Evolutionary conservation across 2,888 invertebrate genomes (phyloP), one percentile per base, ranked within the genome.

Genomic region (Agrotis exclamationis): DNA sequence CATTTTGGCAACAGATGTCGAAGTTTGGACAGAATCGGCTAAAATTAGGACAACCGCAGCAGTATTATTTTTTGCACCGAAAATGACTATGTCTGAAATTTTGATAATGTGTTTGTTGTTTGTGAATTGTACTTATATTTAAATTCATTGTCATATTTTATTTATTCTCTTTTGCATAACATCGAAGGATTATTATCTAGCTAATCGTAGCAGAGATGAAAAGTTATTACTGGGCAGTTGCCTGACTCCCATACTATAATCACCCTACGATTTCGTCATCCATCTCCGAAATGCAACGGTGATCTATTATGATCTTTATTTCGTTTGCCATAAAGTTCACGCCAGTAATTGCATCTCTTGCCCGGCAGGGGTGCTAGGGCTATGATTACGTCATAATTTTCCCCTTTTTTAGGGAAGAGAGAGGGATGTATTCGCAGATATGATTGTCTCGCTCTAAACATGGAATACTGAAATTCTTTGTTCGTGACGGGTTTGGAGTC

Each of bases 351-450:
- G 88, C 88, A 88, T 80, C 82, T 66, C 47, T 24, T 70, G 62
- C 67, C 63, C 24, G 73, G 87, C 87, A 90, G 88, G 93, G 93
- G 91, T 91, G 88, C 83, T 84, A 80, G 85, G 82, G 89, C 87
- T 90, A 89, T 90, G 87, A 91, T 93, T 93, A 93, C 94, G 93
- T 94, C 94, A 95, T 93, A 89, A 92, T 90, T 91, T 89, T 90
- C 90, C 94, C 93, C 92, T 91, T 88, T 88, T 90, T 90, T 83
- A 82, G 81, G 78, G 77, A 87, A 88, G 73, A 74, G 87, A 81
- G 88, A 87, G 47, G 71, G 74, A 65, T 24, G 22, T 65, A 79
- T 50, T 57, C 18, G 59, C 22, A 63, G 74, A 63, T 71, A 48
- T 39, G 7, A n/a, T 53, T 54, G 47, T 87, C 88, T 85, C 88